These are phyloP conservation scores for Pardalotus punctatus DNA, from an alignment of 2,113 vertebrate genomes.

Conservation along the genomic window DNA sequence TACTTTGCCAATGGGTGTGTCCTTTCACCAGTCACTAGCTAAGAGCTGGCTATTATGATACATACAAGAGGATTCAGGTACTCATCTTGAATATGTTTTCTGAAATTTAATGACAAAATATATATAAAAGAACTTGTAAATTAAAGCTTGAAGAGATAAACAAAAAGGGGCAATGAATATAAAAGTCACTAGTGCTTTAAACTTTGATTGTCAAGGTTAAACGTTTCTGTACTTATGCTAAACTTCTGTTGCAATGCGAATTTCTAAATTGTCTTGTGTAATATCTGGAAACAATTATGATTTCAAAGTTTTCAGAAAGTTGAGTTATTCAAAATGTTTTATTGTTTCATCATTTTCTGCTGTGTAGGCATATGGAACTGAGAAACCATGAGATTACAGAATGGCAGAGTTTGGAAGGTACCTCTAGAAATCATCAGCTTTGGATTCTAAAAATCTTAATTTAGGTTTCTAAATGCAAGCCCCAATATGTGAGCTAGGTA, in stretches of 20 bases:
- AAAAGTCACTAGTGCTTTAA: not conserved
- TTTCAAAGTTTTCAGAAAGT: not conserved
- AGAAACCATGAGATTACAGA: not conserved
- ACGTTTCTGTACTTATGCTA: not conserved
- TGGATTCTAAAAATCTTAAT: not conserved
- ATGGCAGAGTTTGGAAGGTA: not conserved
- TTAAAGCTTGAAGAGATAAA: not conserved
- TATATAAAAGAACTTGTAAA: not conserved
- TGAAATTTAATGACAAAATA: not conserved
- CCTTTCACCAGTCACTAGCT: not conserved
- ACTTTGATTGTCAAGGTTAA: not conserved
- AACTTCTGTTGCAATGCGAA: not conserved
- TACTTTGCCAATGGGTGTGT: not conserved
- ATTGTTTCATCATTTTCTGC: not conserved
- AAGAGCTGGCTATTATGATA: not conserved
- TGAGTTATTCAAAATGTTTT: not conserved
- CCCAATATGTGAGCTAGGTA: not conserved
- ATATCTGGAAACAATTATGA: not conserved
- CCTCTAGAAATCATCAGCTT: not conserved
- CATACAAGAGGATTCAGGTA: not conserved
- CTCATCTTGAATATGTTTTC: not conserved
- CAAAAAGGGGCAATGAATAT: not conserved
- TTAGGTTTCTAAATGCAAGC: not conserved
- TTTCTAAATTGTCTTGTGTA: not conserved
- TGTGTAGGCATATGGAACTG: not conserved